Base-by-base conservation (phyloP, 1,140 invertebrate genomes). In the Mycetomoellerius zeteki region DNA sequence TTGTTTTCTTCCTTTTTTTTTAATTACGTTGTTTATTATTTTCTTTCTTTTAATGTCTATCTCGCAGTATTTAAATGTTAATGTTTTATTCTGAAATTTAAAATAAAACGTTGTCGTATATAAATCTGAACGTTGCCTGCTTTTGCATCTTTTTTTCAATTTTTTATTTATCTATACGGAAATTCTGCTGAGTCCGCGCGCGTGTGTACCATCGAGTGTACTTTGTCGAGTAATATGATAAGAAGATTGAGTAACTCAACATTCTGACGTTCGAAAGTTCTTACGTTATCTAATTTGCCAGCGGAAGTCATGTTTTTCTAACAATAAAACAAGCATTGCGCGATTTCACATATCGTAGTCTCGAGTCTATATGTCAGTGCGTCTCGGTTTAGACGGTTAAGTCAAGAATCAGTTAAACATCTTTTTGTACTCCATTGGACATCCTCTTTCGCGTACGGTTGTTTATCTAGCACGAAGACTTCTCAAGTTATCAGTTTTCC, bases 201-300 rank as follows among this genome's bases (percentile, higher is more conserved):
- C 30, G 16, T 16, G 14, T 50, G 16, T 56, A 7, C 10, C 27
- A 30, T 30, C n/a, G n/a, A 33, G 47, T 30, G 33, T 30, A 54
- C 30, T 47, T 30, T 37, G 8, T n/a, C 64, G 50, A 81, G 54
- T 14, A 75, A 24, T 47, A 12, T 7, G 67, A 84, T 75, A 84
- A 84, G 69, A 50, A 14, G 54, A 84, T 84, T 84, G 54, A 84
- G 54, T 75, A 84, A 84, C n/a, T 50, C 69, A 8, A 30, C 37
- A 54, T 73, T 73, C 33, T 37, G n/a, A 82, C 47, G 43, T 75
- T 75, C 30, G 54, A 84, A 62, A 73, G 69, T 84, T 82, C 24
- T 82, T 50, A 73, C 37, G 69, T 84, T 73, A 84, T 73, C 69
- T 84, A 73, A 73, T 84, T 84, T 84, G n/a, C 37, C 58, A 73